These are phyloP conservation scores for Petrolisthes manimaculis DNA, from an alignment of 2,888 invertebrate species.

Conservation along the genomic window DNA sequence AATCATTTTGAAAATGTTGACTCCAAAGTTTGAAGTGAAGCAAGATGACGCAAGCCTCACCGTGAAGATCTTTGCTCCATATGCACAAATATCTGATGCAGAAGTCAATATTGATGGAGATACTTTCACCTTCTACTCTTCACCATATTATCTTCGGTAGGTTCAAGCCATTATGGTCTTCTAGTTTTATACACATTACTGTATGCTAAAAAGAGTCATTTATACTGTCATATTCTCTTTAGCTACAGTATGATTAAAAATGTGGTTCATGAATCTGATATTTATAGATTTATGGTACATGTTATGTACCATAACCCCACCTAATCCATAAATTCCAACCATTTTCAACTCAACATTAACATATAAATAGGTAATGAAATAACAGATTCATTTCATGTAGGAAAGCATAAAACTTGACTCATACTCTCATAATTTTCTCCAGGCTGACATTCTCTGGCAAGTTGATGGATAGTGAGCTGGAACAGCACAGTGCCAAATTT, in stretches of 20 bases:
- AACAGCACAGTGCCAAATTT: constrained; percentile 47
- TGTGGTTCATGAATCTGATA: too few relatives aligned
- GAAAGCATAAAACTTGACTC: too few relatives aligned
- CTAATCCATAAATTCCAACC: too few relatives aligned
- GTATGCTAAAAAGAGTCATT: neutral
- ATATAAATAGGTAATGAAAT: too few relatives aligned
- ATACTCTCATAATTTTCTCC: neutral
- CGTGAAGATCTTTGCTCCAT: constrained; percentile 59
- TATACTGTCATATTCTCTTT: too few relatives aligned
- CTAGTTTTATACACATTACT: neutral
- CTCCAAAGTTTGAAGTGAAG: constrained; percentile 58
- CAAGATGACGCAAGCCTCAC: constrained; percentile 53
- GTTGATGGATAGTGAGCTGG: constrained; percentile 58
- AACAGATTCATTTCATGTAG: too few relatives aligned
- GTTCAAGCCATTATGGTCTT: neutral
- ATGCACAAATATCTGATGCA: constrained; percentile 56
- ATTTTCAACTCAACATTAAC: too few relatives aligned
- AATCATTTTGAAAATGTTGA: constrained; percentile 47
- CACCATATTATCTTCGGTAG: constrained; percentile 49
- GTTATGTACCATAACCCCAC: too few relatives aligned
- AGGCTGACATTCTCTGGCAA: constrained; percentile 60
- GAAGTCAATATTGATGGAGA: constrained; percentile 58
- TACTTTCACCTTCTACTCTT: constrained; percentile 60
- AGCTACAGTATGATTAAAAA: too few relatives aligned
- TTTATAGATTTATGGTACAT: too few relatives aligned